Evolutionary conservation across 2,888 invertebrate species (phyloP), one percentile per base, ranked within the genome.

Genomic region (Idaea straminata): DNA sequence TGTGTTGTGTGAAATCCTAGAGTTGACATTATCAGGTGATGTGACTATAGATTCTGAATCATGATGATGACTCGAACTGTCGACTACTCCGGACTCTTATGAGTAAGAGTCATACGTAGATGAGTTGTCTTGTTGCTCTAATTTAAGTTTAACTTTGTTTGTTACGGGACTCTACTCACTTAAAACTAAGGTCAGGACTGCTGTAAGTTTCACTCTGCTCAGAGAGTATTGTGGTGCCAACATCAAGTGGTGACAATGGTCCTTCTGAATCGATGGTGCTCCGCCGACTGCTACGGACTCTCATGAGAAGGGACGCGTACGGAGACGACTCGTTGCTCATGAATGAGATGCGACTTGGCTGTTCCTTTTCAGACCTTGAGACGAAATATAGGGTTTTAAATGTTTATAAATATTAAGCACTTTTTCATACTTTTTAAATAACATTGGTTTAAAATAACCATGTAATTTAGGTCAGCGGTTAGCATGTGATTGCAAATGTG

Each of bases 281-380:
- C 15, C 66, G 71, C 0, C 73, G 77, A 61, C 68, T 76, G 2
- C 76, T 70, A 5, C 79, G 80, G 66, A 82, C 71, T 63, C 80
- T 79, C 69, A 78, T 76, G 35, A 86, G 69, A 57, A 87, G 67
- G 0, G 83, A 74, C 0, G 83, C 70, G 73, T 86, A 83, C 0
- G 87, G 85, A 36, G 78, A 76, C 0, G 75, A 71, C 13, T 87
- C 85, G 61, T 85, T 83, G 68, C 80, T 79, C 86, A 91, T 85
- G 72, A 91, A 92, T 0, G 92, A 91, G 59, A 92, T 88, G 15
- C 87, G 86, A 15, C 73, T 72, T 1, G 77, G 68, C 10, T 81
- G 78, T 59, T 85, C 82, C 63, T 82, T 78, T 72, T 77, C 77
- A 1, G 75, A 65, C 64, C 84, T 86, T 58, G 68, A 36, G 36